Base-by-base conservation (phyloP, 1,140 invertebrate species). In the Cylas formicarius region DNA sequence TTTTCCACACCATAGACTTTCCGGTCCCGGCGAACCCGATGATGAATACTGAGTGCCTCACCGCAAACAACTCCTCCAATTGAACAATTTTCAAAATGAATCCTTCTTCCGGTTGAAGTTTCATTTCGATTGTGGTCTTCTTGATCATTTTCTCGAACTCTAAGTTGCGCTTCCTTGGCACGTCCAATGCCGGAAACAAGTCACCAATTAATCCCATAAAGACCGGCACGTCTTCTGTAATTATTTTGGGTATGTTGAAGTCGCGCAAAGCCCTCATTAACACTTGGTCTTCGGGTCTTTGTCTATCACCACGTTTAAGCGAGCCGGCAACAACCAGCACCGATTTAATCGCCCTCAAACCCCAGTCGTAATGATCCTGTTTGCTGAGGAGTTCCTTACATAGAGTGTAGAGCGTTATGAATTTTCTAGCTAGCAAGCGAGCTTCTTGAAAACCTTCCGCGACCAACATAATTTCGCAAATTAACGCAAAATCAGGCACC, bases 311-410 rank as follows among this genome's bases (percentile, higher is more conserved):
- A 57, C 84, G 66, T 64, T 71, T 63, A 6, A 85, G 68, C 23
- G 88, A 82, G 31, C 91, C 91, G 50, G 90, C 90, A 4, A 94
- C 89, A 0, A 93, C 89, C 9, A 95, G 70, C 3, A 94, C 88
- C 38, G 89, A 92, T 63, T 94, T 94, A 41, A 95, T 93, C 28
- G 90, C 90, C 57, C 91, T 68, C 18, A 95, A 67, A 27, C 90
- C 90, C 90, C 90, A 95, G 72, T 95, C 90, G 56, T 95, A 95
- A 64, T 95, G 90, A 63, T 93, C 90, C 63, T 95, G 90, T 66
- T 92, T 91, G 2, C 88, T 92, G 1, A 94, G 68, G 28, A 93
- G 67, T 62, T 93, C 90, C 51, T 78, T 80, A 66, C 90, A 94
- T 34, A 95, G 66, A 0, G 80, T 87, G 62, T 93, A 94, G 0